Evolutionary conservation across 2,113 vertebrate genomes (phyloP).

Genomic region (Silurus meridionalis): DNA sequence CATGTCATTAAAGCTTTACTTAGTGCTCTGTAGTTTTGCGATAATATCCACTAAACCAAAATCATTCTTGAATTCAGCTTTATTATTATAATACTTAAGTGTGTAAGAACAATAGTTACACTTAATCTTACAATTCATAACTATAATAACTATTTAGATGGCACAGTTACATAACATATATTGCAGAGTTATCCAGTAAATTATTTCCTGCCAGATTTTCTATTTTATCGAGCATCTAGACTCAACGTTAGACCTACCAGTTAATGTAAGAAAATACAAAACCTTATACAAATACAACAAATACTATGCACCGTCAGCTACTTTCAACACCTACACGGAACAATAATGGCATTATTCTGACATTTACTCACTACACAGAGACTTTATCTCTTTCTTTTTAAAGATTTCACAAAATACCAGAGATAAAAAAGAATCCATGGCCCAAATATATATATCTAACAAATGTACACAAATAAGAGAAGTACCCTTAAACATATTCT

Average conservation of each 20-base stretch:
- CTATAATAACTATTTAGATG: not conserved
- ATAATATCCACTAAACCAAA: not conserved
- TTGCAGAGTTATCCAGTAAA: not conserved
- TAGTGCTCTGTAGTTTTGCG: not conserved
- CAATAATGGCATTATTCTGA: not conserved
- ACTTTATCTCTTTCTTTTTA: constrained; percentile 4
- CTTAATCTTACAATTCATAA: not conserved
- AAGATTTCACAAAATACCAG: not conserved
- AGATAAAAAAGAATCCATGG: not conserved
- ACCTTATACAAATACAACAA: not conserved
- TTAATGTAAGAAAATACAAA: not conserved
- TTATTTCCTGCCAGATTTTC: not conserved
- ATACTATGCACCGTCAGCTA: not conserved
- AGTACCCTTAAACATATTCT: not conserved
- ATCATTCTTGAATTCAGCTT: not conserved
- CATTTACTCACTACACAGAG: constrained; percentile 17
- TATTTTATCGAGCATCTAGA: not conserved
- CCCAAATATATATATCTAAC: not conserved
- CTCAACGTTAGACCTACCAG: not conserved
- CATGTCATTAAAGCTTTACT: not conserved
- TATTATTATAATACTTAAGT: not conserved
- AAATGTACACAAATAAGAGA: too few species aligned
- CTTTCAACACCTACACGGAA: not conserved
- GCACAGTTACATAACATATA: not conserved
- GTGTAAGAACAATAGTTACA: not conserved